These are phyloP conservation scores for Ochlodes sylvanus DNA, from an alignment of 2,888 invertebrate genomes.

Conservation along the genomic window DNA sequence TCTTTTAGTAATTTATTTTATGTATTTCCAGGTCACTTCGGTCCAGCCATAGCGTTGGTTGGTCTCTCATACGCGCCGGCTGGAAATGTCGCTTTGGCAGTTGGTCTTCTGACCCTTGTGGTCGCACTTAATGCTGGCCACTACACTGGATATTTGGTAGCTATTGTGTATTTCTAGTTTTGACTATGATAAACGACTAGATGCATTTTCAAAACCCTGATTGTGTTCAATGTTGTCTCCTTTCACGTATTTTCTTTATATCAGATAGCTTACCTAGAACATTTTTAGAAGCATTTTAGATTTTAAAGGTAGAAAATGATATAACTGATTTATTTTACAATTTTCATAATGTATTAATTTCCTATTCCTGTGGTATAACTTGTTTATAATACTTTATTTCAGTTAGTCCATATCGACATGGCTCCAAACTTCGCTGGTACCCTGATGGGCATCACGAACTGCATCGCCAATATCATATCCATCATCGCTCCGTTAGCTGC, in stretches of 20 bases:
- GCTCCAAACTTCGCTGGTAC: conserved; percentile 93
- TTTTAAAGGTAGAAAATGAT: no score
- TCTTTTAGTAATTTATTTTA: background rate
- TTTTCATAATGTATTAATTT: no score
- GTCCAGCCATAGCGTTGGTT: conserved; percentile 88
- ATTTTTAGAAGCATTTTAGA: no score
- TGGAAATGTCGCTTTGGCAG: conserved; percentile 82
- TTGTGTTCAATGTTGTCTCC: no score
- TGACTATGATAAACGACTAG: no score
- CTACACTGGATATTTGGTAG: conserved; percentile 88
- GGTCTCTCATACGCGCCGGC: conserved; percentile 83
- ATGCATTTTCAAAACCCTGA: no score
- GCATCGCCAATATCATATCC: conserved; percentile 89
- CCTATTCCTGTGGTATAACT: no score
- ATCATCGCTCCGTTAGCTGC: conserved; percentile 91
- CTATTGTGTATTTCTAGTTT: background rate
- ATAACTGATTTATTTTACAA: no score
- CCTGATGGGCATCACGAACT: conserved; percentile 93
- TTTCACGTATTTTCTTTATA: no score
- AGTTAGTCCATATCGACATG: conserved; percentile 92
- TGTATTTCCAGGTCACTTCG: conserved; percentile 81
- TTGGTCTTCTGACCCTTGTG: conserved; percentile 87
- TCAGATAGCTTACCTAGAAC: no score
- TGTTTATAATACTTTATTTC: conserved; percentile 83
- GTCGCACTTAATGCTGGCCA: conserved; percentile 90